Percentiles rank a stretch among this genome's conserved stretches.
Conservation (phyloP, 2,113 vertebrate species). For the Tenrec ecaudatus region DNA sequence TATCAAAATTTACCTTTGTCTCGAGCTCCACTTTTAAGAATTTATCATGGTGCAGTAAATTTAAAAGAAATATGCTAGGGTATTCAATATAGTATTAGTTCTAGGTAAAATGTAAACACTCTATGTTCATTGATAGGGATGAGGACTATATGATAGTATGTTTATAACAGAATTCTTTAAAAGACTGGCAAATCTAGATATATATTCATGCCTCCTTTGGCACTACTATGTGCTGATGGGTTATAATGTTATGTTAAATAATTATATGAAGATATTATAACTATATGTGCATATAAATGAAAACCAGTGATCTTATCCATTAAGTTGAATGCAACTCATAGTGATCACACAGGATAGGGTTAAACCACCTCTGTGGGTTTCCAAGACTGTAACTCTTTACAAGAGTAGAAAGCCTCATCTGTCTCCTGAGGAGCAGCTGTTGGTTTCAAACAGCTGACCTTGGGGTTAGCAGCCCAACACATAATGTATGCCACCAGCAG, state of each 20-base stretch:
- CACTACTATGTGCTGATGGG: neutral
- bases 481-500: too few relatives aligned
- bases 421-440: too few relatives aligned
- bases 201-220: neutral
- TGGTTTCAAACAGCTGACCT: too few relatives aligned
- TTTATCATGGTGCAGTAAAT: conserved; percentile 38
- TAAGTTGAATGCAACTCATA: too few relatives aligned
- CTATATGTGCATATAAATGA: neutral
- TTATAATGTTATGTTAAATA: neutral
- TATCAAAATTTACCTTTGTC: conserved; percentile 38
- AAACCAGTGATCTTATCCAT: neutral
- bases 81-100: neutral
- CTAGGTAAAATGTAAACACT: neutral
- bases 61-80: neutral
- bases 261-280: conserved; percentile 9
- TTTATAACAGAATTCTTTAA: conserved; percentile 42
- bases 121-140: neutral
- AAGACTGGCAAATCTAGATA: neutral
- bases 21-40: conserved; percentile 32
- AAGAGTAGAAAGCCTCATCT: too few relatives aligned
- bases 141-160: conserved; percentile 36
- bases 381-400: too few relatives aligned
- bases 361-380: too few relatives aligned
- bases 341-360: too few relatives aligned
- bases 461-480: too few relatives aligned